phyloP scores from a whole-genome alignment of 2,888 invertebrate genomes.

The Vandiemenella viatica region DNA sequence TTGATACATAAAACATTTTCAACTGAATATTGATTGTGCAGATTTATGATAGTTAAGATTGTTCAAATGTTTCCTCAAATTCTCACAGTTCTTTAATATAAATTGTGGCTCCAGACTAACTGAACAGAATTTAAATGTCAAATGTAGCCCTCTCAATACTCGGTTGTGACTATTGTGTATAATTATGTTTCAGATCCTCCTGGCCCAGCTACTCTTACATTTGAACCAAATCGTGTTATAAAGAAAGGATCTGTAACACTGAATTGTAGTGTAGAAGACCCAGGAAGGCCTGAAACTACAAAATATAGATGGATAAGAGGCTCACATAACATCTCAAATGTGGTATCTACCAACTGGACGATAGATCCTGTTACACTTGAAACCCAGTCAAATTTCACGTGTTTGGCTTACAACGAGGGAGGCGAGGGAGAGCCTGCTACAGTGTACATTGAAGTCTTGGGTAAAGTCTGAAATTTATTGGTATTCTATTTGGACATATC shows the following conservation, averaged over 20 bases:
- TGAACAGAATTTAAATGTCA: too few relatives aligned
- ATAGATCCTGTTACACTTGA: slow-evolving; percentile 72
- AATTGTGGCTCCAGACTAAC: too few relatives aligned
- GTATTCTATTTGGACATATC: too few relatives aligned
- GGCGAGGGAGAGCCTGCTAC: slow-evolving; percentile 59
- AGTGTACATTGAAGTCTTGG: slow-evolving; percentile 52
- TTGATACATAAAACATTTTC: too few relatives aligned
- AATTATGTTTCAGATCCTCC: slow-evolving; percentile 69
- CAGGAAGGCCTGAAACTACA: slow-evolving; percentile 52
- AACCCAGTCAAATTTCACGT: slow-evolving; percentile 79
- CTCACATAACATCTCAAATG: slow-evolving; percentile 55
- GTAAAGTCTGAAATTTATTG: too few relatives aligned
- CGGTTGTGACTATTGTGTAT: slow-evolving; percentile 45
- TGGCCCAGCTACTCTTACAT: slow-evolving; percentile 60
- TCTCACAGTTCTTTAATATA: too few relatives aligned
- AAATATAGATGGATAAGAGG: slow-evolving; percentile 54
- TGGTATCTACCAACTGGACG: slow-evolving; percentile 59
- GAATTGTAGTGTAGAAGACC: slow-evolving; percentile 66
- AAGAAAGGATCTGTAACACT: slow-evolving; percentile 73
- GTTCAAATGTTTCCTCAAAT: too few relatives aligned
- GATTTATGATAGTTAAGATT: too few relatives aligned
- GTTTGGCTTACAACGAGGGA: slow-evolving; percentile 71
- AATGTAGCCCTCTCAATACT: too few relatives aligned
- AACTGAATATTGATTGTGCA: too few relatives aligned
- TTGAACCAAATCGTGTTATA: slow-evolving; percentile 58